Conservation (phyloP, 2,888 invertebrate species). For the Diplazon laetatorius region DNA sequence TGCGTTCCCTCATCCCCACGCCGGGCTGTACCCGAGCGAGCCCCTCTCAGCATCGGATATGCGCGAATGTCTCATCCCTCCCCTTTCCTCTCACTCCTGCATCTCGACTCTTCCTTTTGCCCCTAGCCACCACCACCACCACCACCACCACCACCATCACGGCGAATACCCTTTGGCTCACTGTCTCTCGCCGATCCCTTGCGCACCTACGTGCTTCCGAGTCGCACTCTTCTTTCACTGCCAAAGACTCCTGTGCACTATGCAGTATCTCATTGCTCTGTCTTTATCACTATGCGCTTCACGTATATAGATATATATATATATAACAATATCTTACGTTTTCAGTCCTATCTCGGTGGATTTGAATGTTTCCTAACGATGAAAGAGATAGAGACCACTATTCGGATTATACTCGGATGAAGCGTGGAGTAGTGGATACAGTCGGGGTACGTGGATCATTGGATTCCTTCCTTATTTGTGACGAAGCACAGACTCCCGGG, state of each 20-base stretch:
- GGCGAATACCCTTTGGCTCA: constrained; percentile 62
- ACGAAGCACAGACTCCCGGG: too few species aligned
- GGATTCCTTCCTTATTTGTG: too few species aligned
- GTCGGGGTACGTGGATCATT: too few species aligned
- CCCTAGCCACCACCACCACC: constrained; percentile 22
- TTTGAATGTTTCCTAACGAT: constrained; percentile 27
- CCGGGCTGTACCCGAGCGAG: constrained; percentile 56
- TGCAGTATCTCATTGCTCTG: constrained; percentile 26
- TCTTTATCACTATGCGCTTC: constrained; percentile 42
- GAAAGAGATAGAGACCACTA: background rate
- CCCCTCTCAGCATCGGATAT: constrained; percentile 77
- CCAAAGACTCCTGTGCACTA: constrained; percentile 29
- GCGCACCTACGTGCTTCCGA: constrained; percentile 36
- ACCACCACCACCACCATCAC: too few species aligned
- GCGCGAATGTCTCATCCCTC: constrained; percentile 79
- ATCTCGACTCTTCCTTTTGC: constrained; percentile 63
- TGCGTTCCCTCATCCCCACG: constrained; percentile 59
- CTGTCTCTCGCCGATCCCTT: constrained; percentile 58
- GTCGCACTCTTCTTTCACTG: constrained; percentile 30
- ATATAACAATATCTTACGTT: constrained; percentile 41
- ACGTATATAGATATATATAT: too few species aligned
- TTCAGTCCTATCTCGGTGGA: constrained; percentile 16
- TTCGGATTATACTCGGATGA: background rate
- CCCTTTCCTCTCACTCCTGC: constrained; percentile 65
- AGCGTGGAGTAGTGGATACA: background rate